phyloP scores from a whole-genome alignment of 2,888 invertebrate species.

The Parnassius glacialis region DNA sequence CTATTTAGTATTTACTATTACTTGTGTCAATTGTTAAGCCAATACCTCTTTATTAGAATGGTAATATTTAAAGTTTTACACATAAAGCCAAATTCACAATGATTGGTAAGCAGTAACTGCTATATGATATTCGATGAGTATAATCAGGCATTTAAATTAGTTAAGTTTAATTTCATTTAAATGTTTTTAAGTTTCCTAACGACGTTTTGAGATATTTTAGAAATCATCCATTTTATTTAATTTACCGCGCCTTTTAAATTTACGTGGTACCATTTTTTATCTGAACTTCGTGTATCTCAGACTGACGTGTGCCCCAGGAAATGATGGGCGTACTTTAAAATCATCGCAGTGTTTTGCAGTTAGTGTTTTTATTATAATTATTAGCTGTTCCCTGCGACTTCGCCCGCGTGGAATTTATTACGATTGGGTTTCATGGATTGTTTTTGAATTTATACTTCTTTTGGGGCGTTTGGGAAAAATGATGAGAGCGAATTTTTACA shows the following conservation, averaged over 20 bases:
- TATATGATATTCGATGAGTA: background rate
- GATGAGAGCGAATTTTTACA: no score
- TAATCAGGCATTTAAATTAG: background rate
- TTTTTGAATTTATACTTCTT: no score
- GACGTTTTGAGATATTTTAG: background rate
- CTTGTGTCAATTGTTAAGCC: conserved; percentile 38
- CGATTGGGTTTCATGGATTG: no score
- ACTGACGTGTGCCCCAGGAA: conserved; percentile 62
- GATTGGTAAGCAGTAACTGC: background rate
- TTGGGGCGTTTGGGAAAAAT: no score
- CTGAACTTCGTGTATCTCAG: conserved; percentile 35
- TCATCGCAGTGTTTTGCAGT: conserved; percentile 58
- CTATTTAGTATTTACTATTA: no score
- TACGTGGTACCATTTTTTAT: conserved; percentile 39
- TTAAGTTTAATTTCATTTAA: background rate
- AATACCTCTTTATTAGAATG: conserved; percentile 25
- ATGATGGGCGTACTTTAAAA: conserved; percentile 59
- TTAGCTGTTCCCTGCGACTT: no score
- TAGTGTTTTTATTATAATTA: conserved; percentile 47
- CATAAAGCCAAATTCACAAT: conserved; percentile 11
- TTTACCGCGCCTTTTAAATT: conserved; percentile 28
- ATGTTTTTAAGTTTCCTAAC: background rate
- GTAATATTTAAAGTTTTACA: background rate
- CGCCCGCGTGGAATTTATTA: no score
- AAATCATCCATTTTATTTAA: background rate